Evolutionary conservation across 2,797 vertebrate species (phyloP), one percentile per base, ranked within the genome.

Genomic region (Sebastes cheni): DNA sequence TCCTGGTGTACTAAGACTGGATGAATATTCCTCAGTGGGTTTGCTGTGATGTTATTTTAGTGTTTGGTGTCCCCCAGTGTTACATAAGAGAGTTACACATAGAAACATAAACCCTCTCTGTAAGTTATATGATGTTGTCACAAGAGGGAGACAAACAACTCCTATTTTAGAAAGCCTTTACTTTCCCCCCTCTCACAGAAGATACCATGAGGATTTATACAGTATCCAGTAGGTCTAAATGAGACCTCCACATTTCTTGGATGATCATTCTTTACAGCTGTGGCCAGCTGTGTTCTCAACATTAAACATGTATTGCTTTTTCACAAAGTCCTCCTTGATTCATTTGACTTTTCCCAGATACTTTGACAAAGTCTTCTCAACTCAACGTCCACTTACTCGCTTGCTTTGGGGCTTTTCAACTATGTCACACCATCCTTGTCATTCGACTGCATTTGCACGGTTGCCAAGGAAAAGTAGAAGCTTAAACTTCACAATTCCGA

Each of bases 31-130:
- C 20, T 52, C 50, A n/a, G 50, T n/a, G 20, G 16, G 50, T 20
- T 20, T 20, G 50, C 55, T 29, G 56, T 6, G 56, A 18, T 10
- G 20, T 23, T 10, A 10, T 22, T 22, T 14, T 27, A 23, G 42
- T 55, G 1, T 71, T 36, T 79, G 46, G 14, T 12, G 67, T 71
- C 79, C 36, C 2, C 88, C 5, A 25, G 76, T 79, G 88, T 64
- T 27, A 4, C 0, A 69, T 9, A 64, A 6, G 7, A 67, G 58
- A 34, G 75, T 13, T 23, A 39, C 62, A 83, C 25, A 65, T 3
- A 16, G 0, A 34, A 3, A 10, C 2, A 18, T 16, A 4, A 29
- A 12, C n/a, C 8, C 2, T 55, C 39, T 16, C 12, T 42, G 46
- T 5, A 50, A 52, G 8, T n/a, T 30, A 0, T 10, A 2, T 16